phyloP scores from a whole-genome alignment of 1,140 invertebrate species.

The Grapholita molesta region DNA sequence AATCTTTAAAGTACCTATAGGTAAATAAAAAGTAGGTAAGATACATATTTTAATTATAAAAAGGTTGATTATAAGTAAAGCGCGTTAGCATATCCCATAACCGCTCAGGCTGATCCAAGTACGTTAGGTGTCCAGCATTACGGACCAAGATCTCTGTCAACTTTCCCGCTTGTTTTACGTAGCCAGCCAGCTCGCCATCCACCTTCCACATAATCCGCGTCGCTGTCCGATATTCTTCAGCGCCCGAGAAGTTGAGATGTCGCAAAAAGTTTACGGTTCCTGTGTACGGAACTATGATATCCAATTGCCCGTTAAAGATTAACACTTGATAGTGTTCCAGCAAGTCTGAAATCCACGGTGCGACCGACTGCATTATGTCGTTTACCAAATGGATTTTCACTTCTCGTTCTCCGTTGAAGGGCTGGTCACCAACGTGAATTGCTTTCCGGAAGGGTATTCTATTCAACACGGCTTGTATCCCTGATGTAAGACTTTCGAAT shows the following conservation, averaged over 20 bases:
- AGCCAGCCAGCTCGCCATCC: slow-evolving; percentile 83
- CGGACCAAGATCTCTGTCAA: slow-evolving; percentile 86
- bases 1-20: too few species aligned
- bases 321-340: slow-evolving; percentile 81
- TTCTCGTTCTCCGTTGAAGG: slow-evolving; percentile 78
- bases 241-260: slow-evolving; percentile 80
- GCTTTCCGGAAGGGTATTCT: slow-evolving; percentile 78
- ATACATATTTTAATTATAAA: background rate
- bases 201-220: slow-evolving; percentile 80
- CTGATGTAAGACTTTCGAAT: slow-evolving; percentile 75
- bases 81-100: background rate
- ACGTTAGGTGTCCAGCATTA: slow-evolving; percentile 88
- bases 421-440: slow-evolving; percentile 87
- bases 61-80: background rate
- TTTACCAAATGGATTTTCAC: slow-evolving; percentile 81
- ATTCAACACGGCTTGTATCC: slow-evolving; percentile 69
- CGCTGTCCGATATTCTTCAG: slow-evolving; percentile 79
- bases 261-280: slow-evolving; percentile 83
- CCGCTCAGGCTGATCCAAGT: slow-evolving; percentile 82
- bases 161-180: slow-evolving; percentile 81
- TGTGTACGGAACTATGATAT: slow-evolving; percentile 87
- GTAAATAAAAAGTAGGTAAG: too few species aligned
- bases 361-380: slow-evolving; percentile 88
- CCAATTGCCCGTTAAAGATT: slow-evolving; percentile 87
- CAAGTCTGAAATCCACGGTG: slow-evolving; percentile 83